These are phyloP conservation scores for Dendrophyllia cribrosa DNA, from an alignment of 64 coral and sea anemone genomes.

Conservation along the genomic window DNA sequence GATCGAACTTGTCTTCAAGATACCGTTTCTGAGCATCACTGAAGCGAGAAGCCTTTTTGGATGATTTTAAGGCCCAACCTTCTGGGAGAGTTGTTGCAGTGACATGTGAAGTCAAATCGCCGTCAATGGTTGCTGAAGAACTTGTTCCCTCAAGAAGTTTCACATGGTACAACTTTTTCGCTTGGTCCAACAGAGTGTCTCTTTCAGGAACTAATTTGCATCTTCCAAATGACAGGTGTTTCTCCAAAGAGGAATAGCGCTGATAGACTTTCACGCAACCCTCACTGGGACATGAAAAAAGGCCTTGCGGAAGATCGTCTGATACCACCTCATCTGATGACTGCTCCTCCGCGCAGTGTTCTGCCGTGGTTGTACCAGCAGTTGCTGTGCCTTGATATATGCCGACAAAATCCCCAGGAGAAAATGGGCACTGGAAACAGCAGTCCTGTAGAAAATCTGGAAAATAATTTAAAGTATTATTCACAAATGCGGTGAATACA, in stretches of 20 bases:
- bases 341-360: not conserved
- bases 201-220: not conserved
- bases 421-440: not conserved
- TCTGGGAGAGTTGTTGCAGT: not conserved
- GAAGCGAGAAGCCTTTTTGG: not conserved
- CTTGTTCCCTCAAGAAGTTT: not conserved
- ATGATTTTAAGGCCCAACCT: constrained; percentile 1
- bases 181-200: not conserved
- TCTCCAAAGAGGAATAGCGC: not conserved
- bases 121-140: not conserved
- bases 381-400: not conserved
- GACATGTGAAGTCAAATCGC: not conserved
- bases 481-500: no score
- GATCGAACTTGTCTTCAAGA: not conserved
- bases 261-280: constrained; percentile 20
- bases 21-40: not conserved
- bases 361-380: not conserved
- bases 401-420: not conserved
- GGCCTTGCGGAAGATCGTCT: not conserved
- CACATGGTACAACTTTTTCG: not conserved
- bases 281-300: not conserved
- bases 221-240: constrained; percentile 9
- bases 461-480: not conserved
- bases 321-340: not conserved
- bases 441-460: not conserved